Evolutionary conservation across 2,113 vertebrate genomes (phyloP).

Genomic region (Petrocephalus zakoni): DNA sequence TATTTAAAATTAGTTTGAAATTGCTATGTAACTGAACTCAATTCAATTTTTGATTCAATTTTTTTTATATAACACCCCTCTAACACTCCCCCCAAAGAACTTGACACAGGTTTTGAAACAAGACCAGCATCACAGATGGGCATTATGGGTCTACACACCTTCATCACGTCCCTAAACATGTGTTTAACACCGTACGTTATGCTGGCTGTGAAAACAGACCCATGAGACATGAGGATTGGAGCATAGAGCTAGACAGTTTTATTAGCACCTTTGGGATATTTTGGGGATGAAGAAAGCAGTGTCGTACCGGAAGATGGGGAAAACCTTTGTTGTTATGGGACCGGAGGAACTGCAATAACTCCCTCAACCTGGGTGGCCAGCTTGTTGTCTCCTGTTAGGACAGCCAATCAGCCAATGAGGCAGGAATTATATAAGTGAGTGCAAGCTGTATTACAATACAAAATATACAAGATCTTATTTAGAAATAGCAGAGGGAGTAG

Average conservation of each 20-base stretch:
- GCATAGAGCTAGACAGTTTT: not conserved
- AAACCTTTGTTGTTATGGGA: not conserved
- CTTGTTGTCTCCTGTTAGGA: not conserved
- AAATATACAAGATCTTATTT: not conserved
- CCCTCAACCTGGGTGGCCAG: not conserved
- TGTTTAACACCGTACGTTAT: not conserved
- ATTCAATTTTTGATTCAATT: constrained; percentile 7
- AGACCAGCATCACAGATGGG: not conserved
- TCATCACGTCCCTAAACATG: not conserved
- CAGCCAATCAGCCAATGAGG: not conserved
- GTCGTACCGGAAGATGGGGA: not conserved
- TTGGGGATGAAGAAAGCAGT: not conserved
- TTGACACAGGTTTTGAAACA: not conserved
- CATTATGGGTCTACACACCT: not conserved
- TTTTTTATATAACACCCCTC: not conserved
- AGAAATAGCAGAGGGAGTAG: not conserved
- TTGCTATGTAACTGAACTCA: not conserved
- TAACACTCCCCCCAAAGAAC: not conserved
- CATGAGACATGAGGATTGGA: not conserved
- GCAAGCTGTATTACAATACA: not conserved
- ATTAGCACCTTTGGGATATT: not conserved
- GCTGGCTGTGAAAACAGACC: not conserved
- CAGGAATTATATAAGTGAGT: not conserved
- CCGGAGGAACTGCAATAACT: not conserved
- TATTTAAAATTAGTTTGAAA: constrained; percentile 4